Evolutionary conservation across 2,113 vertebrate species (phyloP).

Genomic region (Phasianus colchicus): DNA sequence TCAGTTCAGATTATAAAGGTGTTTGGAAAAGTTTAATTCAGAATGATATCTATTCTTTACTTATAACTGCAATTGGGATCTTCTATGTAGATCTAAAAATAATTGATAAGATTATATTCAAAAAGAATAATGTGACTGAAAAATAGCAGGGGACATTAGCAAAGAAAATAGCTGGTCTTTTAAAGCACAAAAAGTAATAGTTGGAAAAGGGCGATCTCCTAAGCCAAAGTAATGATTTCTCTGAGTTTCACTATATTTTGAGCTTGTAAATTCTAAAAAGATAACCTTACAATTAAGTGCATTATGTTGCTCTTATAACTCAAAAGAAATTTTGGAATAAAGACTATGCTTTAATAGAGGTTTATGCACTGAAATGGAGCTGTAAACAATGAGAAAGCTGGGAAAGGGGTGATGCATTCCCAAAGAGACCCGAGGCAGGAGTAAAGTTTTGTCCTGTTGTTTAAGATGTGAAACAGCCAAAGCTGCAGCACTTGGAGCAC

Average conservation of each 20-base stretch:
- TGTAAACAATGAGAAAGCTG: neutral
- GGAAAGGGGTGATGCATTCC: neutral
- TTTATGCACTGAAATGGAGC: neutral
- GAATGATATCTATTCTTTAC: neutral
- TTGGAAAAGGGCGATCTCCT: accelerated
- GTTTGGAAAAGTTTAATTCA: neutral
- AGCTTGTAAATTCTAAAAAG: neutral
- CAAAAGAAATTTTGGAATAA: neutral
- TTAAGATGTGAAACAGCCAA: neutral
- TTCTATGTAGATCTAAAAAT: neutral
- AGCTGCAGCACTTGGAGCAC: neutral
- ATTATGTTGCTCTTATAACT: neutral
- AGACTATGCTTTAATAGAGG: neutral
- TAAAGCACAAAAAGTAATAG: neutral
- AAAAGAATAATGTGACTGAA: neutral
- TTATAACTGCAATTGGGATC: neutral
- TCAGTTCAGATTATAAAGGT: neutral
- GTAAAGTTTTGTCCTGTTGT: neutral
- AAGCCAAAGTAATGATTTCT: neutral
- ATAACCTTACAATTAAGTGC: neutral
- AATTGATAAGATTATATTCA: neutral
- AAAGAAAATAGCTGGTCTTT: neutral
- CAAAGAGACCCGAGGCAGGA: neutral
- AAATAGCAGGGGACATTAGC: neutral
- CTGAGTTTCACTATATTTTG: neutral